phyloP scores from a whole-genome alignment of 2,113 vertebrate species.

The Lagopus leucura region DNA sequence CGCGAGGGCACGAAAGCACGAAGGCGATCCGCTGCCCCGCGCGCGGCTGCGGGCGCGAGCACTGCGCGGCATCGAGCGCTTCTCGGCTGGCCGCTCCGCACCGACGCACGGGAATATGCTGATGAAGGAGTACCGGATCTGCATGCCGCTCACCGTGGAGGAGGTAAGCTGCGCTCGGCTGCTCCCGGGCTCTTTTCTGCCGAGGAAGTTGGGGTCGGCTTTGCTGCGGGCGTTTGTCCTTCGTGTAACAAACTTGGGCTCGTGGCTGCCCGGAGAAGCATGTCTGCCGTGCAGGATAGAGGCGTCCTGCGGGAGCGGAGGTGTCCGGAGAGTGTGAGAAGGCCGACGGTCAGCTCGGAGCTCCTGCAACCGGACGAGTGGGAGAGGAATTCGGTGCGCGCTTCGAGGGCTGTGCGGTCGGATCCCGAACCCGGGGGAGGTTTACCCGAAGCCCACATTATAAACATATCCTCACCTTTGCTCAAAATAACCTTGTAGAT shows the following conservation, averaged over 20 bases:
- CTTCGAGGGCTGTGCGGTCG: conserved; percentile 1
- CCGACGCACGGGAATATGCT: conserved; percentile 85
- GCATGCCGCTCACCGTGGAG: conserved; percentile 96
- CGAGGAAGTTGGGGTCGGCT: conserved; percentile 11
- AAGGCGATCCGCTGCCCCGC: not conserved
- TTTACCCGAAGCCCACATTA: not conserved
- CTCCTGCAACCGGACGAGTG: not conserved
- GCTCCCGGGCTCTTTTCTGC: not conserved
- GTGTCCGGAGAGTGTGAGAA: conserved; percentile 16
- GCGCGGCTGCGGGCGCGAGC: not conserved
- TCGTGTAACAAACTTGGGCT: not conserved
- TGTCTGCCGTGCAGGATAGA: conserved; percentile 45
- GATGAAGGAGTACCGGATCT: conserved; percentile 98
- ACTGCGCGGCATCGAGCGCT: conserved; percentile 15
- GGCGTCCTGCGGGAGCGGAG: conserved; percentile 9
- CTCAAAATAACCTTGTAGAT: not conserved
- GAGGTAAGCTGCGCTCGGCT: conserved; percentile 84
- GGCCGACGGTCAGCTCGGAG: not conserved
- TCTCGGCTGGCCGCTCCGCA: conserved; percentile 54
- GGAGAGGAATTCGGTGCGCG: not conserved
- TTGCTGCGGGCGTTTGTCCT: conserved; percentile 38
- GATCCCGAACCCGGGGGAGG: not conserved
- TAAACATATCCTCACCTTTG: conserved; percentile 14
- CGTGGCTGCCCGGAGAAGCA: not conserved
- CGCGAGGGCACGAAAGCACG: not conserved